A percentile compares a stretch with the other conserved stretches of the same genome.
These are phyloP conservation scores for Dioctria linearis DNA, from an alignment of 2,888 invertebrate genomes.

Conservation along the genomic window DNA sequence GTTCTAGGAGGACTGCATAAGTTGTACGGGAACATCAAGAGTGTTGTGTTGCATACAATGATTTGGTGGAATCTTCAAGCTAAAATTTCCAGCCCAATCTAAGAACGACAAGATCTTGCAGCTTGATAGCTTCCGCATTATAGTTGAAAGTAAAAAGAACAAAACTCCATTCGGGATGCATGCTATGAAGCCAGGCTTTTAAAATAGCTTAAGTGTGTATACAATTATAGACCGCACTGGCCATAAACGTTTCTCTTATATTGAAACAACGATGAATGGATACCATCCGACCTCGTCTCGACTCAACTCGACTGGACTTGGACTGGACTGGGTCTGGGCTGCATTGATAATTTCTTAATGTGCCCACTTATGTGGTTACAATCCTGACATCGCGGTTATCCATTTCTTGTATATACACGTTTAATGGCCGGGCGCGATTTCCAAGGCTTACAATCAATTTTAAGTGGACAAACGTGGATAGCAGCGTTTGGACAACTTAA, in stretches of 20 bases:
- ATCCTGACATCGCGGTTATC: not conserved
- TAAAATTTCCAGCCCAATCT: not conserved
- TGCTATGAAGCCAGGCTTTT: no score
- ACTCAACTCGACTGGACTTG: not conserved
- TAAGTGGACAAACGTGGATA: no score
- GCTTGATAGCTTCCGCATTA: conserved; percentile 20
- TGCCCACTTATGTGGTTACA: not conserved
- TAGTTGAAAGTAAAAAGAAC: not conserved
- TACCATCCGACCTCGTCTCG: not conserved
- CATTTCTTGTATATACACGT: not conserved
- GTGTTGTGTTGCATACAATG: no score
- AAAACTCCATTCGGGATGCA: no score
- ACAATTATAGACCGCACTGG: not conserved
- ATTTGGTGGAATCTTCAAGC: not conserved
- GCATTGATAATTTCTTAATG: conserved; percentile 4
- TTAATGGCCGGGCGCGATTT: no score
- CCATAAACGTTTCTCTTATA: not conserved
- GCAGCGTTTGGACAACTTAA: no score
- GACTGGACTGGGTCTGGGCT: not conserved
- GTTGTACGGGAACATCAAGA: not conserved
- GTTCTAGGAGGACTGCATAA: not conserved
- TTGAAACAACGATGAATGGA: not conserved
- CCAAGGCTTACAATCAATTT: no score
- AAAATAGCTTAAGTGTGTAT: not conserved
- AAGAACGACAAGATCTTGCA: conserved; percentile 9